A percentile compares a stretch with the other conserved stretches of the same genome.
phyloP scores from a whole-genome alignment of 2,113 vertebrate genomes.

The Oreotragus oreotragus region DNA sequence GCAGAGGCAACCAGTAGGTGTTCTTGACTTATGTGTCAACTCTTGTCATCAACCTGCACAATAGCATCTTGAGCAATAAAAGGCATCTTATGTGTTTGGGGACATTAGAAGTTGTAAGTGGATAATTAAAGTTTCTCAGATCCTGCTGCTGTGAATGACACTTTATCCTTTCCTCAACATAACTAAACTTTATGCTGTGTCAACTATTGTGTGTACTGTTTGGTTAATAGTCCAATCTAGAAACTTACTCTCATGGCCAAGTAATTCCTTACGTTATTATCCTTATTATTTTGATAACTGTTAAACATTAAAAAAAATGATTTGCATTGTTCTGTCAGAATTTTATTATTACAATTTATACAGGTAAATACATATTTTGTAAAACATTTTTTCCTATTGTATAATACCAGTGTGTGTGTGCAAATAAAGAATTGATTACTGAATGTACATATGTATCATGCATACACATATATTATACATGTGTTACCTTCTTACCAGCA shows the following conservation, averaged over 20 bases:
- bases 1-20: background rate
- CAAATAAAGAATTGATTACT: background rate
- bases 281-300: background rate
- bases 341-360: background rate
- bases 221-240: background rate
- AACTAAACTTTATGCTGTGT: background rate
- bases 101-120: background rate
- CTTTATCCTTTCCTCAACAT: background rate
- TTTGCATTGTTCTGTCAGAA: background rate
- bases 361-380: background rate
- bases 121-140: background rate
- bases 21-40: background rate
- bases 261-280: background rate
- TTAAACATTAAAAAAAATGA: background rate
- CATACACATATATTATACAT: background rate
- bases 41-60: background rate
- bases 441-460: background rate
- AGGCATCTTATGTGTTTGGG: background rate
- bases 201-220: background rate
- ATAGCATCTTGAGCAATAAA: background rate
- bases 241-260: background rate
- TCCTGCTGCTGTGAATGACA: background rate
- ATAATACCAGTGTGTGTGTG: background rate
- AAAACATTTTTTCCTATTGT: background rate
- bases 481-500: background rate